Evolutionary conservation across 1,140 invertebrate species (phyloP).

Genomic region (Drosophila ananassae): DNA sequence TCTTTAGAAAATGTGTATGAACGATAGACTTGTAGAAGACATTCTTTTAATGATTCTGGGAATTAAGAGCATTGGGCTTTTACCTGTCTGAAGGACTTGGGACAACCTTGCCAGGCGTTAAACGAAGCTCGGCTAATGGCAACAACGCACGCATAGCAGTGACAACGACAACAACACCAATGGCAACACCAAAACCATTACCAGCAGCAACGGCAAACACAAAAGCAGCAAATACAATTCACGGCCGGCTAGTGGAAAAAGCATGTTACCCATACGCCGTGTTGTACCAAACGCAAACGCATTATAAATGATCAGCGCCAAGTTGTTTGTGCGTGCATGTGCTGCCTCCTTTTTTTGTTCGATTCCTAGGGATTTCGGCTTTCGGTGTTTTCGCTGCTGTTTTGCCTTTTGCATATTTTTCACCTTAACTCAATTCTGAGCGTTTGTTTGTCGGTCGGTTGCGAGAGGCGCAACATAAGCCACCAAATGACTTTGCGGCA

Average conservation of each 20-base stretch:
- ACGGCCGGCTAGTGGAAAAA: constrained; percentile 39
- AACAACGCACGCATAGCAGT: constrained; percentile 55
- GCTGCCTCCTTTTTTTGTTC: constrained; percentile 7
- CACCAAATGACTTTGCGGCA: constrained; percentile 78
- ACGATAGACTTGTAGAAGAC: not conserved
- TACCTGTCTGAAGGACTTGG: constrained; percentile 18
- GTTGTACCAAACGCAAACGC: constrained; percentile 56
- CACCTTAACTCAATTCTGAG: constrained; percentile 52
- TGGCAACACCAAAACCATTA: constrained; percentile 40
- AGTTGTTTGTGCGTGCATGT: constrained; percentile 34
- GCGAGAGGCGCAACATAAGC: constrained; percentile 57
- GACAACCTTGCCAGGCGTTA: constrained; percentile 56
- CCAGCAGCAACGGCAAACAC: constrained; percentile 27
- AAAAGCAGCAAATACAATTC: constrained; percentile 32
- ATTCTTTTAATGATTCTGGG: not conserved
- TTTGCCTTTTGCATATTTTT: constrained; percentile 63
- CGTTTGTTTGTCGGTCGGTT: constrained; percentile 25
- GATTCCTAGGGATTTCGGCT: constrained; percentile 27
- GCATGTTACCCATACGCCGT: constrained; percentile 73
- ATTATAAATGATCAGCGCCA: constrained; percentile 69
- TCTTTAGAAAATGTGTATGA: not conserved
- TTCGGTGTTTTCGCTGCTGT: constrained; percentile 33
- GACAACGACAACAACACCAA: constrained; percentile 25
- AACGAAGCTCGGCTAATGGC: constrained; percentile 65
- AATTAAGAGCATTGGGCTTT: constrained; percentile 19